phyloP scores from a whole-genome alignment of 2,113 vertebrate genomes.

The Podilymbus podiceps region DNA sequence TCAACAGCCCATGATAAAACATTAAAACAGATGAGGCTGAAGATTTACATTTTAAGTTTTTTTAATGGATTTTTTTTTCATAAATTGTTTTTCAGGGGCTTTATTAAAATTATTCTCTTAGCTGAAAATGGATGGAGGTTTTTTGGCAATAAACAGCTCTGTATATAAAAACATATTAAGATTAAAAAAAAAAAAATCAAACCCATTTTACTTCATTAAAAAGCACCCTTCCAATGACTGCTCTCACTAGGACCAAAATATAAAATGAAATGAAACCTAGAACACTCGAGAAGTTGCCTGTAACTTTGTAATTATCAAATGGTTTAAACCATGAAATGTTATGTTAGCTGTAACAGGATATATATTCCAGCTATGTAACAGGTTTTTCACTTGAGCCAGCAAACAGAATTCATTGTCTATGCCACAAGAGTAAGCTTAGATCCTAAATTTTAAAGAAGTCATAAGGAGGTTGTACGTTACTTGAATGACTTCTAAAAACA shows the following conservation, averaged over 20 bases:
- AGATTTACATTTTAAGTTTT: background rate
- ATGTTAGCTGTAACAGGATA: background rate
- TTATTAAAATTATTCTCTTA: background rate
- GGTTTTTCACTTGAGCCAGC: background rate
- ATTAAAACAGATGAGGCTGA: background rate
- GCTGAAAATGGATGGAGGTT: background rate
- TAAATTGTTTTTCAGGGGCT: background rate
- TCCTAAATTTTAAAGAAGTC: conserved; percentile 45
- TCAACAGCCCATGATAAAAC: background rate
- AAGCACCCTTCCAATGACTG: background rate
- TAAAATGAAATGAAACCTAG: background rate
- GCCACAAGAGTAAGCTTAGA: conserved; percentile 1
- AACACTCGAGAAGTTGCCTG: conserved; percentile 3
- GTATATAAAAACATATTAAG: background rate
- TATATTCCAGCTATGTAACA: background rate
- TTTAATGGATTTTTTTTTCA: background rate
- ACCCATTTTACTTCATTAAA: background rate
- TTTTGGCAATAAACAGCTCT: background rate
- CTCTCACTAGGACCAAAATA: background rate
- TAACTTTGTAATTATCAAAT: background rate
- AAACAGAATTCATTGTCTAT: conserved; percentile 32
- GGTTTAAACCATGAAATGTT: background rate
- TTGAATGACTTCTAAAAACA: conserved; percentile 40
- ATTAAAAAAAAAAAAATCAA: background rate
- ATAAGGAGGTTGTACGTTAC: background rate